Percentiles rank a stretch among this genome's conserved stretches.
Evolutionary conservation across 2,888 invertebrate species (phyloP).

Genomic region (Temnothorax unifasciatus): DNA sequence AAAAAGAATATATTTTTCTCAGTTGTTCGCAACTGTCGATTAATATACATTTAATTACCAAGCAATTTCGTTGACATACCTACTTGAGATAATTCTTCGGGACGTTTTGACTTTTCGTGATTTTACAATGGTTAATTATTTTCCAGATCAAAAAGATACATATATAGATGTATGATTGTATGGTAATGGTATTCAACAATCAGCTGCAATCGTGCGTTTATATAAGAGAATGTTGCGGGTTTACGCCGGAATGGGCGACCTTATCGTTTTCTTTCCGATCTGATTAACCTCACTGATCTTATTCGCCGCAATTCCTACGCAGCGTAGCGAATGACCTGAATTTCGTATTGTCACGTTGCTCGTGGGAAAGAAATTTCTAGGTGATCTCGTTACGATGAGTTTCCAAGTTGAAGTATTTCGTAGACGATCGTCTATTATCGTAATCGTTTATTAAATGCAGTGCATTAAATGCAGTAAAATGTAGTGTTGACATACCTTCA

Average conservation of each 20-base stretch:
- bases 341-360: constrained; percentile 48
- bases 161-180: constrained; percentile 27
- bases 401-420: constrained; percentile 14
- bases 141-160: neutral
- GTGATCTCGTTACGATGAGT: constrained; percentile 25
- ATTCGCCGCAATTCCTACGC: constrained; percentile 48
- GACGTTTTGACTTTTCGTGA: neutral
- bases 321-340: constrained; percentile 52
- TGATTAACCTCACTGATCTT: constrained; percentile 56
- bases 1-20: neutral
- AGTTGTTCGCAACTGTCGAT: neutral
- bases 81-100: neutral
- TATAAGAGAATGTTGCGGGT: constrained; percentile 24
- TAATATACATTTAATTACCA: neutral
- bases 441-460: neutral
- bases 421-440: constrained; percentile 27
- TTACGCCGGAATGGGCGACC: constrained; percentile 40
- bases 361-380: constrained; percentile 45
- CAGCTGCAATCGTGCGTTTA: constrained; percentile 5
- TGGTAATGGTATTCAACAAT: constrained; percentile 6
- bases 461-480: neutral
- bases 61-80: neutral
- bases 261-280: constrained; percentile 59
- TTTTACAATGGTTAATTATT: neutral
- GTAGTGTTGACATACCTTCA: neutral